Evolutionary conservation across 2,113 vertebrate genomes (phyloP), one percentile per base, ranked within the genome.

Genomic region (Bubalus kerabau): DNA sequence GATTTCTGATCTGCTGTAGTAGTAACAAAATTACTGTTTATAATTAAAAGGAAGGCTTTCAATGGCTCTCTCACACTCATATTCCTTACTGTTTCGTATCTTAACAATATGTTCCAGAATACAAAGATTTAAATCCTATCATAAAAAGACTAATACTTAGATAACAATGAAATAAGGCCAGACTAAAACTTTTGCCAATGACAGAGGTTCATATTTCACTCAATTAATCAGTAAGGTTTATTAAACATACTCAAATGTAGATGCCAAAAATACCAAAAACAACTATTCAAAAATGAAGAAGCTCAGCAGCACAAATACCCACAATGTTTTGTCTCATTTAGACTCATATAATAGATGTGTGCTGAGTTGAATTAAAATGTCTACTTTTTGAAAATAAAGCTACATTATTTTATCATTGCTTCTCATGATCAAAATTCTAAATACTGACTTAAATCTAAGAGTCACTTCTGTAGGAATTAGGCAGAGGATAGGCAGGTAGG

Each of bases 341-440:
- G 26, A 50, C 74, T 60, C 36, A 87, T 36, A 21, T 46, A 97
- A 56, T 57, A 96, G 84, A 71, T 52, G 9, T 62, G 23, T 50
- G 54, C 26, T 90, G 40, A 96, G 67, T 6, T 64, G 60, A 97
- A 94, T 96, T 93, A 85, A 96, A 93, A 84, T 40, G 30, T 96
- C 36, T 91, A 62, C 10, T 64, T 87, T 59, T 84, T 54, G 19
- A 82, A 95, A 95, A 64, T 32, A 93, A 95, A 90, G 28, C 5
- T 57, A 48, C 36, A 43, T 24, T 96, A 88, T 84, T 86, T 82
- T 95, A 36, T 86, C 60, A 87, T 46, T 92, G 4, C 82, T 91
- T 84, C n/a, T 88, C 21, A 80, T 71, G 19, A 91, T 81, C 59
- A 88, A 83, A 95, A 94, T 50, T 81, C 83, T 81, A 94, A 84